Percentiles rank a stretch among this genome's conserved stretches.
Conservation (phyloP, 2,888 invertebrate genomes). For the Suillia variegata region DNA sequence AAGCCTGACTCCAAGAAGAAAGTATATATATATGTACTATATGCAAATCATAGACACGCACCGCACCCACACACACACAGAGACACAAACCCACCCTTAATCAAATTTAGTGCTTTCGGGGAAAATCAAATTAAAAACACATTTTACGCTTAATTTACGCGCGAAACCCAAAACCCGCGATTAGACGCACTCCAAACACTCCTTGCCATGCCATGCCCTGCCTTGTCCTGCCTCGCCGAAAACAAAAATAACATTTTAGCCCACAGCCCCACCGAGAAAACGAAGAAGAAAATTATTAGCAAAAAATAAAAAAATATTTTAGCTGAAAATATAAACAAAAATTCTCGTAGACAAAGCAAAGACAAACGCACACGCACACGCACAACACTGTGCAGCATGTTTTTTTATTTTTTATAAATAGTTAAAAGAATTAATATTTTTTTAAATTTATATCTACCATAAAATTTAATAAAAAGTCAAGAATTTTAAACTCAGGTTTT, state of each 20-base stretch:
- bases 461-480: too few species aligned
- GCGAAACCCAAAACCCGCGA: constrained; percentile 5
- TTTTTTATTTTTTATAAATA: too few species aligned
- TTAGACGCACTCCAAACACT: constrained; percentile 1
- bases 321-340: constrained; percentile 2
- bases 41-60: neutral
- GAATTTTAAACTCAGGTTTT: too few species aligned
- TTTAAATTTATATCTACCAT: too few species aligned
- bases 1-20: too few species aligned
- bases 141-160: constrained; percentile 37
- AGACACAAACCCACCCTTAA: too few species aligned
- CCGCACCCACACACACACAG: too few species aligned
- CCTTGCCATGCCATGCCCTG: neutral
- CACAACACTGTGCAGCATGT: too few species aligned
- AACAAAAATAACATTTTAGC: neutral
- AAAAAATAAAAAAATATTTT: neutral
- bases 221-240: neutral
- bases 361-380: neutral
- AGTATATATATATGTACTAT: too few species aligned
- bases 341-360: neutral
- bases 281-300: constrained; percentile 11
- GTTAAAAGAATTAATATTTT: too few species aligned
- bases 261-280: constrained; percentile 18
- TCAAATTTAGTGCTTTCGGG: neutral
- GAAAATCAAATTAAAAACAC: constrained; percentile 40